phyloP scores from a whole-genome alignment of 2,888 invertebrate genomes.

The Macroteleia sp. region DNA sequence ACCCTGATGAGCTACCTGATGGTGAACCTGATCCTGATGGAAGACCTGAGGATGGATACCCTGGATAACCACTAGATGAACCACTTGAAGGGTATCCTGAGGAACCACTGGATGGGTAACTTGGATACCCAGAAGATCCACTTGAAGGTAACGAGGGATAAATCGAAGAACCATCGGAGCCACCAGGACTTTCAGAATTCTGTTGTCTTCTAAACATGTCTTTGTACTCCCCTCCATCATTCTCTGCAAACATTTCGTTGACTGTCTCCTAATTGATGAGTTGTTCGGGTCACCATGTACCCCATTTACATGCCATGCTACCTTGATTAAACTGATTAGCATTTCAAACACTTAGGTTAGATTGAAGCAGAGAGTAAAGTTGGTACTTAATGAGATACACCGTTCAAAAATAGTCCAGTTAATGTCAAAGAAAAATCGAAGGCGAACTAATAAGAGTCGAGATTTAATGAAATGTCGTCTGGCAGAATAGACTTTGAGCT shows the following conservation, averaged over 20 bases:
- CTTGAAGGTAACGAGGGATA: slow-evolving; percentile 27
- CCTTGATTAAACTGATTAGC: slow-evolving; percentile 13
- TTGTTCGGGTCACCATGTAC: slow-evolving; percentile 24
- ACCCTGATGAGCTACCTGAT: slow-evolving; percentile 30
- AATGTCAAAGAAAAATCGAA: neutral
- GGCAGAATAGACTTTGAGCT: too few relatives aligned
- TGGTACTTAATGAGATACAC: slow-evolving; percentile 16
- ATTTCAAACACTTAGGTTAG: slow-evolving; percentile 14
- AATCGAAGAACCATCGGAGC: slow-evolving; percentile 8
- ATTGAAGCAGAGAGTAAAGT: slow-evolving; percentile 5
- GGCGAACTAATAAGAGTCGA: slow-evolving; percentile 1
- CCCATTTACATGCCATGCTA: slow-evolving; percentile 58
- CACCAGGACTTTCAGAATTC: neutral
- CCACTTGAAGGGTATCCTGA: slow-evolving; percentile 36
- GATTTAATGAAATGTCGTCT: too few relatives aligned
- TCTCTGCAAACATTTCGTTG: slow-evolving; percentile 79
- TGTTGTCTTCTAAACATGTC: slow-evolving; percentile 68
- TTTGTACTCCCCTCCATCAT: slow-evolving; percentile 69
- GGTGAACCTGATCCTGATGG: slow-evolving; percentile 5
- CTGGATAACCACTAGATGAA: slow-evolving; percentile 14
- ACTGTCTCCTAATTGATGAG: slow-evolving; percentile 69
- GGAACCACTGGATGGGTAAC: slow-evolving; percentile 31
- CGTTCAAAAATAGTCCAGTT: too few relatives aligned
- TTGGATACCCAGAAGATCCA: slow-evolving; percentile 21
- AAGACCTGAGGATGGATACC: slow-evolving; percentile 49